A percentile compares a stretch with the other conserved stretches of the same genome.
These are phyloP conservation scores for Sinosuthora webbiana DNA, from an alignment of 2,113 vertebrate species.

Conservation along the genomic window DNA sequence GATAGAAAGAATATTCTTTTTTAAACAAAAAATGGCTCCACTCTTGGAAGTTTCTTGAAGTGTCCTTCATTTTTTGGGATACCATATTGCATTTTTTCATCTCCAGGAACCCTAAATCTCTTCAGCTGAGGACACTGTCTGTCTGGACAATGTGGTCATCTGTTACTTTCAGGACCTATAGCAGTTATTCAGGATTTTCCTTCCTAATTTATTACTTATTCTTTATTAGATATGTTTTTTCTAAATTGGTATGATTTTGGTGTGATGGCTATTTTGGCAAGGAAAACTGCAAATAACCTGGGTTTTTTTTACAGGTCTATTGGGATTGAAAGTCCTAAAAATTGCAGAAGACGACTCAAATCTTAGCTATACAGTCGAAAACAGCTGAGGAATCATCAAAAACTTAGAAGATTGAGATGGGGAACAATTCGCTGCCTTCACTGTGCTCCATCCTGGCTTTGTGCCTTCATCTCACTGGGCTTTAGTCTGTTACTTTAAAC, in stretches of 20 bases:
- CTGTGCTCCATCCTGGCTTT: background rate
- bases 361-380: background rate
- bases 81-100: background rate
- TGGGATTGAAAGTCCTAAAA: background rate
- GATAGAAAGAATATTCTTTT: background rate
- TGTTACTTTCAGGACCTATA: background rate
- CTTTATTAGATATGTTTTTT: background rate
- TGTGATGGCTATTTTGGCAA: background rate
- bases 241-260: background rate
- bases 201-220: background rate
- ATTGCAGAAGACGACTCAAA: background rate
- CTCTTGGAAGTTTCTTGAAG: background rate
- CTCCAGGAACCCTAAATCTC: background rate
- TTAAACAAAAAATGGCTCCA: background rate
- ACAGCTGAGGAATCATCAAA: background rate
- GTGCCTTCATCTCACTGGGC: background rate
- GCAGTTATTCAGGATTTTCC: background rate
- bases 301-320: background rate
- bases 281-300: background rate
- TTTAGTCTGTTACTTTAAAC: background rate
- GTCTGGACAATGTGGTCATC: background rate
- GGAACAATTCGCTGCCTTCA: background rate
- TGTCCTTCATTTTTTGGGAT: background rate
- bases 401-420: background rate
- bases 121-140: background rate